These are phyloP conservation scores for Zalophus californianus DNA, from an alignment of 2,797 vertebrate species.

Conservation along the genomic window DNA sequence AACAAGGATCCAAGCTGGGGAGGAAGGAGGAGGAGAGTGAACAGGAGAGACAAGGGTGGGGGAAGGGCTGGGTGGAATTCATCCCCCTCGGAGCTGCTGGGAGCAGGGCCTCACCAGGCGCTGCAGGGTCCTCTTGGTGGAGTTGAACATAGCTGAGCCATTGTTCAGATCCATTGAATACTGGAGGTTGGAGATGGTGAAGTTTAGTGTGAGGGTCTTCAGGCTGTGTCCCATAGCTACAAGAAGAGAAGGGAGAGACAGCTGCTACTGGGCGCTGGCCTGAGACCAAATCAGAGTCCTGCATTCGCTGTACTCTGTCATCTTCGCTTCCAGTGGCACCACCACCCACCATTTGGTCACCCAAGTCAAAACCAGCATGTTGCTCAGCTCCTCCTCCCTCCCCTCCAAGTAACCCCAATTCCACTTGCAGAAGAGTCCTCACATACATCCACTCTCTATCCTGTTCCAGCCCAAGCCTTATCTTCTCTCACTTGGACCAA, in stretches of 20 bases:
- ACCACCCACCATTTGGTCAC: not conserved
- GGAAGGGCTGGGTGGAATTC: not conserved
- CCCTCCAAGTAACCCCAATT: not conserved
- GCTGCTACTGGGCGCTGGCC: not conserved
- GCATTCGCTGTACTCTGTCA: not conserved
- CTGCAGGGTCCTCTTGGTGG: slow-evolving; percentile 78
- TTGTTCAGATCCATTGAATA: slow-evolving; percentile 46
- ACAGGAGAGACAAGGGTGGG: too few relatives aligned
- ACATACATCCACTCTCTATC: not conserved
- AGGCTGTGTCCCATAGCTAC: not conserved
- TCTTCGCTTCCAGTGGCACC: not conserved
- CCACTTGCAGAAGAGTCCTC: not conserved
- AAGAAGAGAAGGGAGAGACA: not conserved
- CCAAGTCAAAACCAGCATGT: not conserved
- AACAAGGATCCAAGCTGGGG: slow-evolving; percentile 74
- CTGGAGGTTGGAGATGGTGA: slow-evolving; percentile 71
- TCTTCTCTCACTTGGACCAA: not conserved
- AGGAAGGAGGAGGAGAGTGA: not conserved
- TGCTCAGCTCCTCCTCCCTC: not conserved
- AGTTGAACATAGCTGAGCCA: slow-evolving; percentile 78
- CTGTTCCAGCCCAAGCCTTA: not conserved
- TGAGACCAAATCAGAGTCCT: not conserved
- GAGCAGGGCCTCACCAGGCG: slow-evolving; percentile 80
- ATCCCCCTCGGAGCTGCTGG: not conserved
- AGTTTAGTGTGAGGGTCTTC: slow-evolving; percentile 64